Evolutionary conservation across 2,797 vertebrate species (phyloP), one percentile per base, ranked within the genome.

Genomic region (Thalassophryne amazonica): DNA sequence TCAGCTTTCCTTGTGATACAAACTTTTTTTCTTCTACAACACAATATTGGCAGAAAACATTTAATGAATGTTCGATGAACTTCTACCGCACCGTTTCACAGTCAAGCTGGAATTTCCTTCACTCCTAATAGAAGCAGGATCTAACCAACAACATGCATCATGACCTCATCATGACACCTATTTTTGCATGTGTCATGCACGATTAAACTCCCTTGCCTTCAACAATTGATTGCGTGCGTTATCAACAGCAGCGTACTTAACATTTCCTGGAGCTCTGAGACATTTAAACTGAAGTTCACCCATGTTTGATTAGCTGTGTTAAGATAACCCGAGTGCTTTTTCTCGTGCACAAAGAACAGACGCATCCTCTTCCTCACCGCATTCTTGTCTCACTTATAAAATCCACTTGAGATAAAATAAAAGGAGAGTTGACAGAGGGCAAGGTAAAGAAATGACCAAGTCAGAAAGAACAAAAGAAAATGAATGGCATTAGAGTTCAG

Each of bases 221-320:
- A 5, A 18, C 22, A 11, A 6, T 6, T 17, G 6, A 55, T 7
- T 34, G 18, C 34, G 0, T 0, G 17, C n/a, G 25, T 50, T 30
- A 46, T 51, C 14, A 36, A 14, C 4, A 0, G 9, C 38, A 8
- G 19, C 23, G 39, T 3, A 2, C 23, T 13, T 37, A 20, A 5
- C 19, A 21, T 30, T 43, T 34, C n/a, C 30, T 47, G 13, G 0
- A 1, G 0, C 24, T 38, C 49, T 61, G 52, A 63, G 32, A 58
- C 17, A 43, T 9, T 2, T 1, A 3, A 40, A 14, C 17, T 29
- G 15, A 14, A 29, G 34, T 45, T 46, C 54, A 38, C 9, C 40
- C 23, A 37, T 38, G 55, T 70, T 73, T 76, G 40, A 50, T 27
- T 35, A 16, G 16, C 4, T 41, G 17, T 3, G n/a, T 24, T 12